Base-by-base conservation (phyloP, 1,140 invertebrate species). In the Druon quercuslanigerum region DNA sequence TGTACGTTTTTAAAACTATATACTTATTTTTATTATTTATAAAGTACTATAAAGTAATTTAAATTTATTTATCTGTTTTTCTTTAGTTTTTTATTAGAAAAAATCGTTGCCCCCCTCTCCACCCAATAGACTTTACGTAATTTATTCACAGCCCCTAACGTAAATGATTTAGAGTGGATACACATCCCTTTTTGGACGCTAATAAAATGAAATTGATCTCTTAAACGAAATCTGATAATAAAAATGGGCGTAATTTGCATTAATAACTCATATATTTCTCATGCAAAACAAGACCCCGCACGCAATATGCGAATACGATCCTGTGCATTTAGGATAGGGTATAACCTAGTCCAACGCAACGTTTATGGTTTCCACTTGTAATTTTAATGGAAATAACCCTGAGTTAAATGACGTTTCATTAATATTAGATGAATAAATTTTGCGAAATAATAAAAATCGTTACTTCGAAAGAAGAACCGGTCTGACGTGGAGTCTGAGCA, bases 361-460 rank as follows among this genome's bases (percentile, higher is more conserved):
- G 25, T 33, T 33, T 33, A 33, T 33, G 25, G n/a, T 57, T 51
- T 74, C 57, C 25, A 33, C 16, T 25, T 40, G 60, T 51, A 77
- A 73, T 77, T 73, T 77, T 17, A 66, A 60, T 73, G 46, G 51
- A 77, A 77, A 77, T 57, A 50, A 66, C 13, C n/a, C 52, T 25
- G 13, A 60, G 25, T 20, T 13, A 25, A 25, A 14, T 13, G 60
- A 66, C 25, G 16, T 66, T 66, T 66, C 60, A 66, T 66, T 40
- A 40, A 66, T 66, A 66, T n/a, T 16, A 66, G 25, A 66, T 66
- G 60, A 33, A 66, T 66, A 66, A 46, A 66, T 66, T 66, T 16
- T 25, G n/a, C 5, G 33, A 60, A 66, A 66, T n/a, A 33, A 66
- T 40, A 66, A 66, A 66, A n/a, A 9, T 40, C 6, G 25, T 14